A percentile compares a stretch with the other conserved stretches of the same genome.
phyloP scores from a whole-genome alignment of 2,888 invertebrate genomes.

The Tiphia femorata region DNA sequence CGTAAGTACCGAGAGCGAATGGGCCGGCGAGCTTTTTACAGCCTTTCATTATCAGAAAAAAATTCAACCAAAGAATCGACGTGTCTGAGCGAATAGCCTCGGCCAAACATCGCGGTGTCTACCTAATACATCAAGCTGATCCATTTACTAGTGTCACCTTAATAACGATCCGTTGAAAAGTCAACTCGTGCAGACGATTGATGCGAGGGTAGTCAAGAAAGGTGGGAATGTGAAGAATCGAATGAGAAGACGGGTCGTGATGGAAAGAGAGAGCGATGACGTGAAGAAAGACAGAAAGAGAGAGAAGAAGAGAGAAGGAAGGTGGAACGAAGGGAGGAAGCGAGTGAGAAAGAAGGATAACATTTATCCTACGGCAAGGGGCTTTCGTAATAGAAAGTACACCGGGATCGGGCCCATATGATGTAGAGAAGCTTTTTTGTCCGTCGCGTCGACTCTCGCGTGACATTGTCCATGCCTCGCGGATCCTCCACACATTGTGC shows the following conservation, averaged over 20 bases:
- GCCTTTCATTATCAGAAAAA: no score
- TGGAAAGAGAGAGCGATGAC: no score
- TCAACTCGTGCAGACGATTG: not conserved
- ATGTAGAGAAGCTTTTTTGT: slow-evolving; percentile 14
- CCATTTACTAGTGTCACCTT: not conserved
- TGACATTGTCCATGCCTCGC: slow-evolving; percentile 9
- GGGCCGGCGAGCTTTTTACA: no score
- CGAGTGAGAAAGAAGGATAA: not conserved
- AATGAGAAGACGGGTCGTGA: no score
- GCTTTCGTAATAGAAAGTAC: slow-evolving; percentile 5
- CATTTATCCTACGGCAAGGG: slow-evolving; percentile 2
- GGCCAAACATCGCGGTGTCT: no score
- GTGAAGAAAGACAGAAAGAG: no score
- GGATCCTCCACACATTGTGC: no score
- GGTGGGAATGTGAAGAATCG: no score
- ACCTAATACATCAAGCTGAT: not conserved
- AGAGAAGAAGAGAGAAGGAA: not conserved
- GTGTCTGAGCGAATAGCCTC: no score
- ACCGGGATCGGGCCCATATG: not conserved
- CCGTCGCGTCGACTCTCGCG: slow-evolving; percentile 8
- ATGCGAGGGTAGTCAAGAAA: no score
- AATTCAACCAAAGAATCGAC: no score
- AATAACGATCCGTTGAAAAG: slow-evolving; percentile 1
- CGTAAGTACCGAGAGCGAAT: no score
- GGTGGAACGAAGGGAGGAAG: not conserved